Evolutionary conservation across 2,888 invertebrate genomes (phyloP), one percentile per base, ranked within the genome.

Genomic region (Dexiosoma caninum): DNA sequence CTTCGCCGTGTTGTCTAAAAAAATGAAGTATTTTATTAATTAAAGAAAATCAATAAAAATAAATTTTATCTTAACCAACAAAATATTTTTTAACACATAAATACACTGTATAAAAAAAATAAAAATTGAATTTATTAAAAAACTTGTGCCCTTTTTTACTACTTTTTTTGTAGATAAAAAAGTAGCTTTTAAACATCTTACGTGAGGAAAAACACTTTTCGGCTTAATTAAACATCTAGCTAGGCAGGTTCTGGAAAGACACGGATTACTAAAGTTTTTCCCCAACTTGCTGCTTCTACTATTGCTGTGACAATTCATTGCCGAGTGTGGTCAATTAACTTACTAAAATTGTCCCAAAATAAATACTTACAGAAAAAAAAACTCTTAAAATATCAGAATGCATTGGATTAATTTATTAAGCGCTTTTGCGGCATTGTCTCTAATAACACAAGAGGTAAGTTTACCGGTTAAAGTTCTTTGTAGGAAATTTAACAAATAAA

Each of bases 371-470:
- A 37, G 40, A 19, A 40, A 10, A 44, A 53, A 21, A 46, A 69
- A 79, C 30, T 49, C 14, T 53, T 14, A 32, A 59, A 62, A 81
- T 72, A 70, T 84, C 87, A 90, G 86, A 86, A 90, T 90, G 90
- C 87, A 89, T 89, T 89, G 90, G 90, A 90, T 90, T 88, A 90
- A 89, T 86, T 85, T 89, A 86, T 85, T 89, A 86, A 86, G 86
- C 84, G 89, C 89, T 86, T 89, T 88, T 85, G 86, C 88, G 86
- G 88, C 87, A 85, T 85, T 87, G 83, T 85, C 88, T 86, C 86
- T 89, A 82, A 86, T 88, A 83, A 86, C 88, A 84, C 84, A 84
- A 78, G 88, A 89, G 90, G 90, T 90, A 85, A 89, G 89, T 84
- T 77, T 37, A n/a, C n/a, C n/a, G n/a, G n/a, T n/a, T n/a, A n/a